Evolutionary conservation across 2,113 vertebrate species (phyloP), one percentile per base, ranked within the genome.

Genomic region (Phylloscopus trochiloides): DNA sequence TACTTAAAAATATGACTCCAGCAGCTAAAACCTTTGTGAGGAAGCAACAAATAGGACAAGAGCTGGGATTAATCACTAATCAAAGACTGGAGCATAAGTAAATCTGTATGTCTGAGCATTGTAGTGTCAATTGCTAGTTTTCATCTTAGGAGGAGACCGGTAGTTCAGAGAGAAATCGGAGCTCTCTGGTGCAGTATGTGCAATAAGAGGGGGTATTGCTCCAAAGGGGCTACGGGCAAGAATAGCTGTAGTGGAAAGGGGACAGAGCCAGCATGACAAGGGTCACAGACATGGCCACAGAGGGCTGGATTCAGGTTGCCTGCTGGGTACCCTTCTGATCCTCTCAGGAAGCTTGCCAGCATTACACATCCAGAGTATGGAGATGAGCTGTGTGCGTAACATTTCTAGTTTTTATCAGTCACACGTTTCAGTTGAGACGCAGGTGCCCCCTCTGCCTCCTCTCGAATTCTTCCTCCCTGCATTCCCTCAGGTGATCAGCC

Each of bases 341-440:
- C 19, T 68, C 54, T 75, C 13, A 2, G 25, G 54, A 75, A 45
- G 31, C n/a, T 61, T 59, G 36, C 40, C 6, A 18, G 40, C 12
- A 25, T 31, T 28, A 31, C 2, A 18, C 25, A n/a, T 3, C 0
- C 13, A 10, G 28, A 22, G 7, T 55, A 57, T 57, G 55, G 31
- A 67, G 16, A 14, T 45, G 29, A 88, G 19, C 15, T 65, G 8
- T 12, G 8, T 58, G n/a, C 11, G 0, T 38, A 34, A 26, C 15
- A 22, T 58, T 40, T 62, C 22, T 2, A 47, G 12, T 7, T 74
- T 68, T 2, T 34, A 18, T 57, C 40, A 38, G 10, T 25, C 8
- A 3, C 25, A 36, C 7, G 5, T 75, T 58, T 91, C 29, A 48
- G 1, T 0, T 1, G 12, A 58, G 34, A 61, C 1, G 7, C 20